Evolutionary conservation across 2,888 invertebrate genomes (phyloP).

Genomic region (Cynaeus angustus): DNA sequence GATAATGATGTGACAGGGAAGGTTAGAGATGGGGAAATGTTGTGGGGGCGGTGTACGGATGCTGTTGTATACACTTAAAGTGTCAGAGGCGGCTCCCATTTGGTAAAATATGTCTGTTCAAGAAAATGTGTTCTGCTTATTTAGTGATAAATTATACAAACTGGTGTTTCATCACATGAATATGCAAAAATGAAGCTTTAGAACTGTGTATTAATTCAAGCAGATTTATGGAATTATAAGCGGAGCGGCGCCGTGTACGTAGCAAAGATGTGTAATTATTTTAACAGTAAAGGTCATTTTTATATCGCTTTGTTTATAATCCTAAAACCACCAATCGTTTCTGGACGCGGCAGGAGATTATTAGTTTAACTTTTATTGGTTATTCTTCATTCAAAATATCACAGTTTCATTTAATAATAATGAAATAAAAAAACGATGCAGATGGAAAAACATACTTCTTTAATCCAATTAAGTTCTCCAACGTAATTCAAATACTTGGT

Average conservation of each 20-base stretch:
- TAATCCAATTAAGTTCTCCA: too few species aligned
- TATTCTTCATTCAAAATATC: too few species aligned
- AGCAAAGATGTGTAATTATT: slow-evolving; percentile 3
- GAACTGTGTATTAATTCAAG: slow-evolving; percentile 6
- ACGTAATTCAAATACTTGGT: too few species aligned
- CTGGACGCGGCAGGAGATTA: too few species aligned
- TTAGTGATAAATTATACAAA: slow-evolving; percentile 48
- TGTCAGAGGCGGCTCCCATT: slow-evolving; percentile 47
- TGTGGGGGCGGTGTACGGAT: slow-evolving; percentile 55
- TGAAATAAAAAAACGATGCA: too few species aligned
- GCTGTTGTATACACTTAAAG: slow-evolving; percentile 54
- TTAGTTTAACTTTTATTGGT: too few species aligned
- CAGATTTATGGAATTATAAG: background rate
- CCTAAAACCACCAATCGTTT: too few species aligned
- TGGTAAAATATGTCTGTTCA: slow-evolving; percentile 43
- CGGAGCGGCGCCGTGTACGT: slow-evolving; percentile 4
- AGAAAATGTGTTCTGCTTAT: slow-evolving; percentile 45
- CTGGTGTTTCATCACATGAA: slow-evolving; percentile 46
- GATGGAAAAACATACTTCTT: too few species aligned
- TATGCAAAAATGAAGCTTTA: slow-evolving; percentile 42
- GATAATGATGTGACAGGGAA: slow-evolving; percentile 34
- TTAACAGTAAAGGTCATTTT: background rate
- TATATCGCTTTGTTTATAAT: too few species aligned
- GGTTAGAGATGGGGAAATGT: slow-evolving; percentile 35
- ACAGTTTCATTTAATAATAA: too few species aligned